Base-by-base conservation (phyloP, 2,797 vertebrate genomes). In the Falco rusticolus region DNA sequence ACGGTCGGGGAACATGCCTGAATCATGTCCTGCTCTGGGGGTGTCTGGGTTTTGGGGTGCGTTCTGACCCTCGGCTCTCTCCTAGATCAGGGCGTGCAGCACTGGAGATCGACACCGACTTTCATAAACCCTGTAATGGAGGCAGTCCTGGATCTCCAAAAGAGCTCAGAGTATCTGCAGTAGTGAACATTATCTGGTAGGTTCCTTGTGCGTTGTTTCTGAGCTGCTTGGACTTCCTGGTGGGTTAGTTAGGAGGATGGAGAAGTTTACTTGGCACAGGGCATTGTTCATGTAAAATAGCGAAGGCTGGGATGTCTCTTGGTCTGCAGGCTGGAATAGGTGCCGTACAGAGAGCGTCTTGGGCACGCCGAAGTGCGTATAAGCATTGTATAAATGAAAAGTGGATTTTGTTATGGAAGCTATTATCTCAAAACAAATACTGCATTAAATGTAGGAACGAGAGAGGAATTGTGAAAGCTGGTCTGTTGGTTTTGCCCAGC, bases 41-140 rank as follows among this genome's bases (percentile, higher is more conserved):
- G 18, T 81, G 70, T 50, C 47, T 19, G 61, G 59, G 68, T 20
- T 20, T 25, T 33, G 72, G 33, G 66, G 47, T 34, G 25, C 26
- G 7, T 65, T 94, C 92, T 97, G 86, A 96, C 24, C 28, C 88
- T 94, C 63, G 22, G 60, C 84, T 97, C 48, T 96, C 74, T 93
- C 74, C 43, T 87, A 6, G 80, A 70, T 63, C 80, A 95, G 88
- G 86, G 94, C 93, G 93, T 65, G 74, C 92, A 26, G 81, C 92
- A 26, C 92, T 82, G 92, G 87, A 92, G 91, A 66, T 41, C 66
- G 14, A 9, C 86, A 72, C 59, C 33, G 54, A 8, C 66, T 57
- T 76, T 89, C 20, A 3, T 76, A 89, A 92, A 82, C 24, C 86
- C 16, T 72, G 28, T 84, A 76, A 88, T 92, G 92, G 92, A 92